These are phyloP conservation scores for Umimayanthus chanpuru DNA, from an alignment of 92 coral and sea anemone species.

Conservation along the genomic window DNA sequence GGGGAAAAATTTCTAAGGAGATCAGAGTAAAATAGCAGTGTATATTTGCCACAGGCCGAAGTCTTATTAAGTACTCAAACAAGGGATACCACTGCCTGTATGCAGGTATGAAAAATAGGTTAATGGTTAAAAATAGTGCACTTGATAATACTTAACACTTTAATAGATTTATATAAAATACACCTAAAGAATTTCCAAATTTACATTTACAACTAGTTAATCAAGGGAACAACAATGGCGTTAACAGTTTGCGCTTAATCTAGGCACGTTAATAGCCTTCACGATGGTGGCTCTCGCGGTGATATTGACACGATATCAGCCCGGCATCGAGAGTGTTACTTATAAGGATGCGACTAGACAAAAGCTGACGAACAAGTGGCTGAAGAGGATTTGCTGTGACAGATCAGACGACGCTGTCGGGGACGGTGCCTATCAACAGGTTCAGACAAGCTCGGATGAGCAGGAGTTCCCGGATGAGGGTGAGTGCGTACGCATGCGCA, in stretches of 20 bases:
- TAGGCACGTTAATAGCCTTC: constrained; percentile 70
- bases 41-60: no score
- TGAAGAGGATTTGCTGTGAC: constrained; percentile 31
- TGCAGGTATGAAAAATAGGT: no score
- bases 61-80: no score
- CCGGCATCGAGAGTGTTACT: constrained; percentile 54
- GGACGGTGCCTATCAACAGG: background rate
- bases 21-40: no score
- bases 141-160: no score
- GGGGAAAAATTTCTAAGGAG: no score
- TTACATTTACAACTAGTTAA: no score
- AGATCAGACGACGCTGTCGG: background rate
- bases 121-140: no score
- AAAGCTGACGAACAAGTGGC: constrained; percentile 38
- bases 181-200: no score
- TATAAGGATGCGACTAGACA: constrained; percentile 41
- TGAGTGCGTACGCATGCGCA: background rate
- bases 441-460: background rate
- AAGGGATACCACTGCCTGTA: no score
- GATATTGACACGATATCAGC: constrained; percentile 64
- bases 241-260: background rate
- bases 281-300: constrained; percentile 80
- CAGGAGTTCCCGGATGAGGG: constrained; percentile 14
- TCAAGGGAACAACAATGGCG: no score
- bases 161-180: no score